Percentiles rank a stretch among this genome's conserved stretches.
phyloP scores from a whole-genome alignment of 2,113 vertebrate genomes.

The Herpailurus yagouaroundi region DNA sequence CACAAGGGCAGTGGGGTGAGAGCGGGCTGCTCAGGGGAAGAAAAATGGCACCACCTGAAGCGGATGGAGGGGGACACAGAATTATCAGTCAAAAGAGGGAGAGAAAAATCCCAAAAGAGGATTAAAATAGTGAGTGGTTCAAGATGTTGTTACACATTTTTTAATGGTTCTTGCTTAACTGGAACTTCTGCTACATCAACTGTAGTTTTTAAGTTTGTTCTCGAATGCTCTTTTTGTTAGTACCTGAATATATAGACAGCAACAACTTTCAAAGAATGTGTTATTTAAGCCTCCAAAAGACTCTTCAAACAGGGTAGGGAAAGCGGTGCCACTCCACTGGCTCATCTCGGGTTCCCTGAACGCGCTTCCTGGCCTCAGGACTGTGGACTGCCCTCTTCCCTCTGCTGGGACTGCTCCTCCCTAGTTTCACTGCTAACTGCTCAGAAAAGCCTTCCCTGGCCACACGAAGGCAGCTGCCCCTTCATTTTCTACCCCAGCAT shows the following conservation, averaged over 20 bases:
- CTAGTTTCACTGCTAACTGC: neutral
- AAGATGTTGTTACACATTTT: neutral
- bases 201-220: neutral
- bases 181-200: neutral
- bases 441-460: neutral
- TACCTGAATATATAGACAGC: neutral
- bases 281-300: neutral
- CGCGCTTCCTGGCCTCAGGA: neutral
- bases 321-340: neutral
- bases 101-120: neutral
- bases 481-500: neutral
- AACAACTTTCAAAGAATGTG: neutral
- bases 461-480: neutral
- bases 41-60: neutral
- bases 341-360: neutral
- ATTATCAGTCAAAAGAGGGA: neutral
- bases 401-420: rapidly evolving
- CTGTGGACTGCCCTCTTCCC: neutral
- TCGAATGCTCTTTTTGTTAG: neutral
- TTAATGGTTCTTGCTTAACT: neutral
- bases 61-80: neutral
- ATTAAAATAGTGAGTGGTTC: neutral
- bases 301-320: neutral
- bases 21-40: neutral
- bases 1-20: neutral